Conservation (phyloP, 2,888 invertebrate genomes). For the Callimorpha dominula region DNA sequence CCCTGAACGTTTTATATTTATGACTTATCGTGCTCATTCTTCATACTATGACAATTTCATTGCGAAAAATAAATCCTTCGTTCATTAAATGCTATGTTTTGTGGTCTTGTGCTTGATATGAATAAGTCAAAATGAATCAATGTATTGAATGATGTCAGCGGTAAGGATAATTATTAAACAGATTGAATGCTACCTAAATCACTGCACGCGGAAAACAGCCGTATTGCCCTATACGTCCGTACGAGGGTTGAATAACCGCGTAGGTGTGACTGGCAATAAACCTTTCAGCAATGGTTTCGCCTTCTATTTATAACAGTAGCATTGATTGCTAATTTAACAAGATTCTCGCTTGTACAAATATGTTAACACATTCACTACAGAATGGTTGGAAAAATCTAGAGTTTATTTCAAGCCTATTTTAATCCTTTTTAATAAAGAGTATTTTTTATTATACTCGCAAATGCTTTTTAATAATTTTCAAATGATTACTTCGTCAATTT, state of each 20-base stretch:
- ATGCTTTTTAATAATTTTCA: no score
- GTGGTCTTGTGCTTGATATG: slow-evolving; percentile 32
- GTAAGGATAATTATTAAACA: slow-evolving; percentile 26
- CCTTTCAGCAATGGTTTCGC: slow-evolving; percentile 29
- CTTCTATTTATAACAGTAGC: slow-evolving; percentile 26
- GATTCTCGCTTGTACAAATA: slow-evolving; percentile 8
- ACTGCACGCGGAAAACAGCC: slow-evolving; percentile 47
- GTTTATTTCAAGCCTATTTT: not conserved
- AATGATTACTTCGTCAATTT: no score
- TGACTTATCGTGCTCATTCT: slow-evolving; percentile 23
- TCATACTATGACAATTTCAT: slow-evolving; percentile 18
- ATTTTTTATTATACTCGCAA: not conserved
- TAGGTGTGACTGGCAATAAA: slow-evolving; percentile 41
- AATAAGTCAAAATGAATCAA: slow-evolving; percentile 30
- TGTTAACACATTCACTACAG: slow-evolving; percentile 1
- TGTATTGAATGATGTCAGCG: slow-evolving; percentile 40
- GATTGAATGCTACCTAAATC: slow-evolving; percentile 37
- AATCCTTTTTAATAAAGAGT: not conserved
- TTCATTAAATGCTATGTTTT: slow-evolving; percentile 29
- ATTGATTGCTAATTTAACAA: slow-evolving; percentile 25
- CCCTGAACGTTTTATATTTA: slow-evolving; percentile 33
- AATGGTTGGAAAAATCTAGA: not conserved
- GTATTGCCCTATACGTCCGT: slow-evolving; percentile 31
- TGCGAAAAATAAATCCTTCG: slow-evolving; percentile 24
- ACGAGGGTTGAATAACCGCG: slow-evolving; percentile 35